Evolutionary conservation across 2,797 vertebrate species (phyloP).

Genomic region (Phataginus tricuspis): DNA sequence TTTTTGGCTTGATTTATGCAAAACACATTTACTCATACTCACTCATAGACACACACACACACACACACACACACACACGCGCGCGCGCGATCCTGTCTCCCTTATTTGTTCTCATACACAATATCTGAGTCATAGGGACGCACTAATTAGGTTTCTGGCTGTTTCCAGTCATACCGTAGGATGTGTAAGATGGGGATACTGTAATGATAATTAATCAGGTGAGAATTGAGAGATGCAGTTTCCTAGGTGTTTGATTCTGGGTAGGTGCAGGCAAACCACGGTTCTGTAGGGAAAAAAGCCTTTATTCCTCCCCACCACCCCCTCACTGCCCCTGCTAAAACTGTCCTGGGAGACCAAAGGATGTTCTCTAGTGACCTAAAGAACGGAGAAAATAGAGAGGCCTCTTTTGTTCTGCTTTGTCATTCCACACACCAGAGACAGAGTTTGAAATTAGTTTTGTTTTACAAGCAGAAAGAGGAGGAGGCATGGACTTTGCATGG

Average conservation of each 20-base stretch:
- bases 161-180: not conserved
- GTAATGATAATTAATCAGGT: not conserved
- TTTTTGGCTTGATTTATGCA: not conserved
- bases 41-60: not conserved
- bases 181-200: not conserved
- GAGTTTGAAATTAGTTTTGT: not conserved
- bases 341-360: not conserved
- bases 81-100: not conserved
- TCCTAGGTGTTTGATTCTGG: conserved; percentile 22
- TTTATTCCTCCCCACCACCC: not conserved
- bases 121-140: not conserved
- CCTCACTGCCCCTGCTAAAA: not conserved
- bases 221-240: not conserved
- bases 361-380: not conserved
- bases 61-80: not conserved
- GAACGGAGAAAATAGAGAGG: not conserved
- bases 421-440: not conserved
- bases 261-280: not conserved
- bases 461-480: not conserved
- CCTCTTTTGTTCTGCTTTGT: not conserved
- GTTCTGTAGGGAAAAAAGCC: not conserved
- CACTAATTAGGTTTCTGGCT: not conserved
- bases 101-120: not conserved
- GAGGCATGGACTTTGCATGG: not conserved
- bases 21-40: not conserved